Conservation (phyloP, 2,113 vertebrate species). For the Jaculus jaculus region DNA sequence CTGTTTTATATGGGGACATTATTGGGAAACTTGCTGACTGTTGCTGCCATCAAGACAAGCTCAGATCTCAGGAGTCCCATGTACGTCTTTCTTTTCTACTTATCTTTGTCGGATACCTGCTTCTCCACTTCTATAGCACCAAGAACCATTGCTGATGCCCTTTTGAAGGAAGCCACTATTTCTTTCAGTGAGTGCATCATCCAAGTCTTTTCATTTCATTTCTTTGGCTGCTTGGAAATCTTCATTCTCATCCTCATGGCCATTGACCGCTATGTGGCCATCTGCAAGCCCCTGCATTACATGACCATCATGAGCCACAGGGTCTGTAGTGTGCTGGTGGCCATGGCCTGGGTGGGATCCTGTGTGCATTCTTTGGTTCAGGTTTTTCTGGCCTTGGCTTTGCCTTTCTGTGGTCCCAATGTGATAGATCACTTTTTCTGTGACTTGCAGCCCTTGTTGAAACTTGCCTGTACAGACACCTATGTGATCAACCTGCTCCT, state of each 20-base stretch:
- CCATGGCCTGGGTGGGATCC: constrained; percentile 41
- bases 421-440: constrained; percentile 74
- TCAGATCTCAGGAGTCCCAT: too few relatives aligned
- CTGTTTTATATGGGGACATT: neutral
- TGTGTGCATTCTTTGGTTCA: constrained; percentile 64
- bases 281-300: constrained; percentile 64
- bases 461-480: constrained; percentile 2
- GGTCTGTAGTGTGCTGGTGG: constrained; percentile 15
- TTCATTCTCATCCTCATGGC: neutral
- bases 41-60: constrained; percentile 23
- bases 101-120: too few relatives aligned
- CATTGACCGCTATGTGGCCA: constrained; percentile 44
- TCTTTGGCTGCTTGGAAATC: constrained; percentile 47
- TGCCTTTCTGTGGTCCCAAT: constrained; percentile 75
- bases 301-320: constrained; percentile 3
- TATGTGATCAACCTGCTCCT: neutral
- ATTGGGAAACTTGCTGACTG: constrained; percentile 26
- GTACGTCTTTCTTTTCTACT: too few relatives aligned
- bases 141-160: neutral
- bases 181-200: constrained; percentile 10
- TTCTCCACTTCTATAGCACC: constrained; percentile 28
- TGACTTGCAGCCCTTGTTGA: constrained; percentile 71
- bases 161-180: neutral
- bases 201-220: neutral
- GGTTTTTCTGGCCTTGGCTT: constrained; percentile 54